Evolutionary conservation across 2,797 vertebrate species (phyloP).

Genomic region (Naso thynnoides): DNA sequence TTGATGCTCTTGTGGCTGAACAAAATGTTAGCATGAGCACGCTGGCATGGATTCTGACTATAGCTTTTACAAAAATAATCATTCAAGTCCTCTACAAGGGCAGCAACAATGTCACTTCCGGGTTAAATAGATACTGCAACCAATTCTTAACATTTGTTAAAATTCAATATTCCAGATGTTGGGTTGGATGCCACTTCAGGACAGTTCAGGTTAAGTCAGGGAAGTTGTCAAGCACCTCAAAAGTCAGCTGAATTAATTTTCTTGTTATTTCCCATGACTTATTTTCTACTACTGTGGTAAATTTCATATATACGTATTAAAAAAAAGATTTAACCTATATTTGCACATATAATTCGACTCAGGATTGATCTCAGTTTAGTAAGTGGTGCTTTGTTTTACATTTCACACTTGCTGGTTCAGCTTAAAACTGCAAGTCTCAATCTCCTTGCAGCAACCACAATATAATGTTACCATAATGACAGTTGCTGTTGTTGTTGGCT

Average conservation of each 20-base stretch:
- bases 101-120: conserved; percentile 27
- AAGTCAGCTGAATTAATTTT: not conserved
- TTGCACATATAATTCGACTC: conserved; percentile 22
- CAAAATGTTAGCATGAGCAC: conserved; percentile 29
- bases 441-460: conserved; percentile 16
- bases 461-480: conserved; percentile 17
- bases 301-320: no score
- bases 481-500: conserved; percentile 29
- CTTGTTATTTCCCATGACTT: not conserved
- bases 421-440: conserved; percentile 24
- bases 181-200: not conserved
- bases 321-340: no score
- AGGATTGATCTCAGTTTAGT: conserved; percentile 51
- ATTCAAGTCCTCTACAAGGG: conserved; percentile 27
- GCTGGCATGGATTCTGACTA: conserved; percentile 37
- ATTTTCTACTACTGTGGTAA: not conserved
- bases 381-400: conserved; percentile 32
- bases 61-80: conserved; percentile 22
- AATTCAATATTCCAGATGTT: conserved; percentile 8
- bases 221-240: not conserved
- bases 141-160: conserved; percentile 22
- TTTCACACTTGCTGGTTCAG: conserved; percentile 26
- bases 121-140: conserved; percentile 34
- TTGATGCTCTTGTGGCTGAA: conserved; percentile 32
- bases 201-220: not conserved